Conservation (phyloP, 2,113 vertebrate genomes). For the Crotalus helleri region DNA sequence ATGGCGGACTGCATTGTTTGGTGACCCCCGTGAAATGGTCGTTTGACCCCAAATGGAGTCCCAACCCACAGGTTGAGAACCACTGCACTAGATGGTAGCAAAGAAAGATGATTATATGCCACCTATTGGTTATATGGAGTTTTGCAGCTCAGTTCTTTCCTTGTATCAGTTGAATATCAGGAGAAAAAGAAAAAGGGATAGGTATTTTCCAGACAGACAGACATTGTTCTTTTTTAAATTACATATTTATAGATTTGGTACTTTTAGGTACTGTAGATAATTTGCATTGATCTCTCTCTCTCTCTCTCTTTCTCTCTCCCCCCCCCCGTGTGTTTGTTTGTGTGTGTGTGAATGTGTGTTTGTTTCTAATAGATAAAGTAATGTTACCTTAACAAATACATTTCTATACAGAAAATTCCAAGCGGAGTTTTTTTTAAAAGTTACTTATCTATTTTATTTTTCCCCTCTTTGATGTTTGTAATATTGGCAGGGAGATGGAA, state of each 20-base stretch:
- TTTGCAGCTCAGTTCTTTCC: background rate
- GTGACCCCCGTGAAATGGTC: too few relatives aligned
- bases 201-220: background rate
- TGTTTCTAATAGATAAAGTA: background rate
- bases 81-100: background rate
- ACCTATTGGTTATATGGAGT: background rate
- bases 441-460: background rate
- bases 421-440: background rate
- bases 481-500: background rate
- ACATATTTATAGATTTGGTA: background rate
- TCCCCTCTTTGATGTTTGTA: background rate
- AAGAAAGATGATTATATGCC: background rate
- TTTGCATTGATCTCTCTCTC: background rate
- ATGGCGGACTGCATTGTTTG: too few relatives aligned
- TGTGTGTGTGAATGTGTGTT: too few relatives aligned
- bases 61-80: too few relatives aligned
- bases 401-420: background rate
- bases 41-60: too few relatives aligned
- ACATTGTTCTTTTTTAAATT: background rate
- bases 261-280: background rate
- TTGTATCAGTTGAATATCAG: background rate
- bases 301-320: too few relatives aligned
- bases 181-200: background rate
- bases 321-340: background rate
- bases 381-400: background rate